Conservation (phyloP, 1,140 invertebrate genomes). For the Drosophila busckii region DNA sequence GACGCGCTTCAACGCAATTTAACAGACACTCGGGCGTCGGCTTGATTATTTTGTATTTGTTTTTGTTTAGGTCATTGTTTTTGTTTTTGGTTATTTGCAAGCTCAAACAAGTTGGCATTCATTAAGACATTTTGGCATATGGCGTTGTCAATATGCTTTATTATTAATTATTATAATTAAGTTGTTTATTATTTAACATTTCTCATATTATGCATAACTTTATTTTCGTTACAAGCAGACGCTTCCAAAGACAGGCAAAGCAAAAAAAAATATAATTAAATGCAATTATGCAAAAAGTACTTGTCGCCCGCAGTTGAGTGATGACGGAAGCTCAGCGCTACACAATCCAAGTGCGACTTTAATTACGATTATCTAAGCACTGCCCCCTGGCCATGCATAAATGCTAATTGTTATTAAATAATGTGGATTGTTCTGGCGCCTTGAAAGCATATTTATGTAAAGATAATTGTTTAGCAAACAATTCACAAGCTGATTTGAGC, state of each 20-base stretch:
- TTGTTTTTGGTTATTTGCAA: conserved; percentile 3
- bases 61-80: neutral
- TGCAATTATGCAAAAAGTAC: conserved; percentile 62
- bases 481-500: too few species aligned
- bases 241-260: conserved; percentile 42
- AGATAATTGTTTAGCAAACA: too few species aligned
- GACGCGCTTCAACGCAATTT: conserved; percentile 19
- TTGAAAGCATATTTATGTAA: too few species aligned
- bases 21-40: conserved; percentile 34
- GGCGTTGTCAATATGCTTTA: conserved; percentile 30
- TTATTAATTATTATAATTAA: conserved; percentile 42
- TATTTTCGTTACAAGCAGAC: conserved; percentile 4
- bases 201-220: too few species aligned
- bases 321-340: conserved; percentile 62
- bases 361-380: conserved; percentile 57
- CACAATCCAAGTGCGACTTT: conserved; percentile 52
- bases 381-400: conserved; percentile 19
- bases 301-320: conserved; percentile 11
- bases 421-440: too few species aligned
- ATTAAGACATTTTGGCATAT: conserved; percentile 34
- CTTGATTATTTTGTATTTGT: conserved; percentile 2
- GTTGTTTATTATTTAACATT: conserved; percentile 18
- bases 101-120: conserved; percentile 36
- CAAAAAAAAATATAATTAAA: conserved; percentile 54
- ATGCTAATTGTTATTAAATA: conserved; percentile 15